A percentile compares a stretch with the other conserved stretches of the same genome.
These are phyloP conservation scores for Onychomys arenicola DNA, from an alignment of 2,797 vertebrate species.

Conservation along the genomic window DNA sequence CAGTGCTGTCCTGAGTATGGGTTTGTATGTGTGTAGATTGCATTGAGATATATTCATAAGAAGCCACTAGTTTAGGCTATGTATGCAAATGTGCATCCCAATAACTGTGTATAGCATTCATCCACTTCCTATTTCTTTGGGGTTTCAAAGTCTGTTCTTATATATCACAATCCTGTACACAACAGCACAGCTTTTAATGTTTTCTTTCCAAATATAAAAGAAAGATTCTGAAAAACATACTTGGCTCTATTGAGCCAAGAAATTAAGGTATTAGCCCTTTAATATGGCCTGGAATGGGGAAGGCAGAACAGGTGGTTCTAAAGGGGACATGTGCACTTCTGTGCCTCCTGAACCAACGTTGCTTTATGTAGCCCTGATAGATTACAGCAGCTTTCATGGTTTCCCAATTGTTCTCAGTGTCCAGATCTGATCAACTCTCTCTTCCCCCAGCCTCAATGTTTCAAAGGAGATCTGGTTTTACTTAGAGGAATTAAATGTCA, in stretches of 20 bases:
- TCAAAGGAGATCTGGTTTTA: constrained; percentile 87
- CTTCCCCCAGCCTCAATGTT: constrained; percentile 54
- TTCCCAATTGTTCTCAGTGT: constrained; percentile 63
- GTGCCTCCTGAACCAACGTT: neutral
- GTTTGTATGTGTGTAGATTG: neutral
- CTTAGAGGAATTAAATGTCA: constrained; percentile 87
- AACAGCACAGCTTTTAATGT: neutral
- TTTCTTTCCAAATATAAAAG: constrained; percentile 65
- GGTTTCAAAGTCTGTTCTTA: neutral
- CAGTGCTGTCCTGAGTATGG: fast-evolving
- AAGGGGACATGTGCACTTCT: neutral
- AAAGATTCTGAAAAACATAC: constrained; percentile 58
- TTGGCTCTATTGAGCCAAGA: neutral
- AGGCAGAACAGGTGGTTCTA: fast-evolving
- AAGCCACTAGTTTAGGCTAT: neutral
- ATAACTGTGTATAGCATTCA: neutral
- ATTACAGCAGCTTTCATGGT: constrained; percentile 55
- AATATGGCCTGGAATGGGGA: neutral
- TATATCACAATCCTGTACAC: neutral
- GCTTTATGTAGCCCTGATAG: neutral
- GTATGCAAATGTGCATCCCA: neutral
- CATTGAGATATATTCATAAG: neutral
- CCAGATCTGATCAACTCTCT: constrained; percentile 62
- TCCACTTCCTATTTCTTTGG: neutral
- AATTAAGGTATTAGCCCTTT: neutral